These are phyloP conservation scores for Oxycera nigricornis DNA, from an alignment of 2,888 invertebrate genomes.

Conservation along the genomic window DNA sequence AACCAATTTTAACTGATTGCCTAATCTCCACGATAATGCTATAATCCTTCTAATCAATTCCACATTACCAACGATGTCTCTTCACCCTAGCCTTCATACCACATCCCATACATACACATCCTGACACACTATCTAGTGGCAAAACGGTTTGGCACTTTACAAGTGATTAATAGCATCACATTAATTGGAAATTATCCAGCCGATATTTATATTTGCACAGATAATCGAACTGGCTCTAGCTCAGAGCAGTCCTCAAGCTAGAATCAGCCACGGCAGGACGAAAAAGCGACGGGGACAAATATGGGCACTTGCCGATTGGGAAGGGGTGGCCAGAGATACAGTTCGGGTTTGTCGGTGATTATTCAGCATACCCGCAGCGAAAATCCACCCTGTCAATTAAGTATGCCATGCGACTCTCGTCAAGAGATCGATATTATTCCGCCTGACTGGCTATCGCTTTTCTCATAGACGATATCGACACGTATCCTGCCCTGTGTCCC, in stretches of 20 bases:
- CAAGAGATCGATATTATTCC: constrained; percentile 6
- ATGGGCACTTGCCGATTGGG: neutral
- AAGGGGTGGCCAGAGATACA: neutral
- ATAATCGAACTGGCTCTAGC: constrained; percentile 17
- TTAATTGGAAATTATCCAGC: constrained; percentile 45
- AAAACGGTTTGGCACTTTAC: constrained; percentile 44
- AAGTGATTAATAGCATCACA: constrained; percentile 43
- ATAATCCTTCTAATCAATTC: constrained; percentile 29
- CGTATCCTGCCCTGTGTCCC: neutral
- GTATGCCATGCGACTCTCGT: constrained; percentile 12
- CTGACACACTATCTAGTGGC: neutral
- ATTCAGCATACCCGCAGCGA: constrained; percentile 31
- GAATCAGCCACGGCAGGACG: neutral
- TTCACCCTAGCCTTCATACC: neutral
- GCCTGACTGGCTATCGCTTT: constrained; percentile 7
- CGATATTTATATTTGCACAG: constrained; percentile 35
- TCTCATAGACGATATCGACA: neutral
- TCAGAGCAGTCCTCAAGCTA: neutral
- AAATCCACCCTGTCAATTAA: constrained; percentile 33
- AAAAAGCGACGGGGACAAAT: neutral
- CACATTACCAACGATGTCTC: neutral
- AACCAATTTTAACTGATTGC: constrained; percentile 10
- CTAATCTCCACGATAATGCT: constrained; percentile 11
- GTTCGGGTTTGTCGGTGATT: constrained; percentile 17
- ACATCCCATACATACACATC: neutral